Base-by-base conservation (phyloP, 2,888 invertebrate genomes). In the Parelbella ahira region DNA sequence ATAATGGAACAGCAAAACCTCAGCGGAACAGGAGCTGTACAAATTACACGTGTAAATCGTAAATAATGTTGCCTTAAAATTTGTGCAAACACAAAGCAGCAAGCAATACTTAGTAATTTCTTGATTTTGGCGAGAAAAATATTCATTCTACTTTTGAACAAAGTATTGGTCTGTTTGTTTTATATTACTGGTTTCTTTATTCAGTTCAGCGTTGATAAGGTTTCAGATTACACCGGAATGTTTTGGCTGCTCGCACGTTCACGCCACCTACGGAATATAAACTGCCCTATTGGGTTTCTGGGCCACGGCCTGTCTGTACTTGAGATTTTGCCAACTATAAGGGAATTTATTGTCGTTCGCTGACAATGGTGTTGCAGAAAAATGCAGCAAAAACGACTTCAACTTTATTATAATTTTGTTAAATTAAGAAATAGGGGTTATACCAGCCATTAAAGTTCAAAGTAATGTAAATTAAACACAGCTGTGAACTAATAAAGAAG, bases 201-300 rank as follows among this genome's bases (percentile, higher is more conserved):
- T n/a, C 20, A 20, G 2, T 20, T 20, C n/a, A 2, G 20, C 11
- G 7, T 7, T 27, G 7, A 3, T 2, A 13, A 12, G 13, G 27
- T 27, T 27, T 33, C 33, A 15, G 21, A 13, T 36, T 19, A 9
- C 23, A 19, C 11, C 6, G 37, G 9, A 12, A 13, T 28, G 37
- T 27, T 37, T 27, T 27, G 37, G 18, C 6, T 27, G 6, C 23
- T 20, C 20, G 10, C 23, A 9, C 24, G 9, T 3, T 3, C 6
- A 1, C 3, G 30, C 8, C 27, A 10, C 37, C 21, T 30, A 11
- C 29, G 50, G 60, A 54, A 63, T 63, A 53, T 47, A 52, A 56
- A 63, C 48, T 44, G 47, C 49, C 49, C 47, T 39, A 49, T 58
- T 59, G 49, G 43, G 19, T 55, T 59, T 61, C 52, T 67, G 56